Conservation (phyloP, 2,888 invertebrate genomes). For the Embidobia sp. region DNA sequence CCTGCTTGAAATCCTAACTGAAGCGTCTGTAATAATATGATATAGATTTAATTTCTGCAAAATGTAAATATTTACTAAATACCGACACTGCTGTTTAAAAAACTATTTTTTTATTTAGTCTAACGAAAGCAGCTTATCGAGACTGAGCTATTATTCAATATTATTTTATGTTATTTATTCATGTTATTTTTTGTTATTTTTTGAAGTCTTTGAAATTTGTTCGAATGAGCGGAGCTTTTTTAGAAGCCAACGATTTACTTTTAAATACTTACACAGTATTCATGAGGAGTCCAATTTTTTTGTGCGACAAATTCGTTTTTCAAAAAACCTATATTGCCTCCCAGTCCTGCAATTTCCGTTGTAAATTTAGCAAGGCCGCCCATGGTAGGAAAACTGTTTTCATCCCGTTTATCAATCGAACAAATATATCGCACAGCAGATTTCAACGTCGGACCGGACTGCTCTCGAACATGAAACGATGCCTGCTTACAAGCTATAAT, state of each 20-base stretch:
- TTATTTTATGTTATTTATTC: too few relatives aligned
- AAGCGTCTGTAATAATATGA: slow-evolving; percentile 83
- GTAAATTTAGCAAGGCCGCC: slow-evolving; percentile 88
- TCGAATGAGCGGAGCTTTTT: too few relatives aligned
- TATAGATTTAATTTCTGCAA: too few relatives aligned
- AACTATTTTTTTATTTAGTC: neutral
- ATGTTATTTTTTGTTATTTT: too few relatives aligned
- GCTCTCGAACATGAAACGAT: slow-evolving; percentile 93
- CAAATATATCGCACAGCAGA: slow-evolving; percentile 92
- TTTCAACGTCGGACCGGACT: slow-evolving; percentile 94
- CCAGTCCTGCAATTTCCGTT: slow-evolving; percentile 93
- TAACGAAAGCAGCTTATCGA: too few relatives aligned
- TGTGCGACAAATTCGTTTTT: slow-evolving; percentile 91
- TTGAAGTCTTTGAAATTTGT: too few relatives aligned
- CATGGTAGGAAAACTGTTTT: slow-evolving; percentile 88
- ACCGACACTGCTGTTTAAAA: too few relatives aligned
- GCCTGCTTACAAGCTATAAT: slow-evolving; percentile 88
- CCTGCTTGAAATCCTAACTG: slow-evolving; percentile 88
- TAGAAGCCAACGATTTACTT: too few relatives aligned
- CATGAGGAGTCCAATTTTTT: slow-evolving; percentile 85
- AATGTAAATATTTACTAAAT: too few relatives aligned
- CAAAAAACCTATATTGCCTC: slow-evolving; percentile 95
- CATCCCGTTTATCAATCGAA: slow-evolving; percentile 90
- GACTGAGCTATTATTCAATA: too few relatives aligned
- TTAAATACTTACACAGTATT: slow-evolving; percentile 83